Evolutionary conservation across 1,140 invertebrate genomes (phyloP), one percentile per base, ranked within the genome.

Genomic region (Sogatella furcifera): DNA sequence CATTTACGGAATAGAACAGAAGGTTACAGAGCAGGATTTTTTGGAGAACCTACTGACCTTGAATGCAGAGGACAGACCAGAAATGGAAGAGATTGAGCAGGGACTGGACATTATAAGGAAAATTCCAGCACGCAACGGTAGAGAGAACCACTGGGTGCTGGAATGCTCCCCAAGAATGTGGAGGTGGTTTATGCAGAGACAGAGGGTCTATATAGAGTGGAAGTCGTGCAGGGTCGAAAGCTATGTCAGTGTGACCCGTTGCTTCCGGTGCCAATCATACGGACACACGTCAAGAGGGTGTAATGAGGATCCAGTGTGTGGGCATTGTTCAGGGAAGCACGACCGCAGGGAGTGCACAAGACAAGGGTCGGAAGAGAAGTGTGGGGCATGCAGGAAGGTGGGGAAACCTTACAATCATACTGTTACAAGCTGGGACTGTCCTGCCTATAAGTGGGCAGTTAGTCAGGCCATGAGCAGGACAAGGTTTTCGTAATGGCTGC

Each of bases 261-360:
- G 65, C 28, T 62, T 22, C 28, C 62, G 63, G 31, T 66, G 65
- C 17, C 65, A 60, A 9, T 4, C 21, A 11, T 64, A 44, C 38
- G 62, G 62, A 0, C 64, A 65, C 41, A 15, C 57, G 13, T 53
- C 62, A 6, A 63, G 55, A 17, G 21, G 21, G 13, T 63, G 62
- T 38, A 19, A 14, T 13, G 38, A 21, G 1, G 49, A 55, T 22
- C 5, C 11, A n/a, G 14, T 8, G 1, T 57, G 55, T n/a, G 10
- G 22, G 5, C 31, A 57, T 15, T 57, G 31, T 42, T 9, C 5
- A 10, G 55, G 34, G 2, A 24, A 57, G 10, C 55, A 57, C 17
- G 55, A 57, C 3, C 5, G 2, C n/a, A 57, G 43, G 9, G 55
- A 34, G 2, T 57, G 55, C 15, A 14, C 4, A 3, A 42, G 14